Conservation (phyloP, 2,113 vertebrate species). For the Otolemur garnettii region DNA sequence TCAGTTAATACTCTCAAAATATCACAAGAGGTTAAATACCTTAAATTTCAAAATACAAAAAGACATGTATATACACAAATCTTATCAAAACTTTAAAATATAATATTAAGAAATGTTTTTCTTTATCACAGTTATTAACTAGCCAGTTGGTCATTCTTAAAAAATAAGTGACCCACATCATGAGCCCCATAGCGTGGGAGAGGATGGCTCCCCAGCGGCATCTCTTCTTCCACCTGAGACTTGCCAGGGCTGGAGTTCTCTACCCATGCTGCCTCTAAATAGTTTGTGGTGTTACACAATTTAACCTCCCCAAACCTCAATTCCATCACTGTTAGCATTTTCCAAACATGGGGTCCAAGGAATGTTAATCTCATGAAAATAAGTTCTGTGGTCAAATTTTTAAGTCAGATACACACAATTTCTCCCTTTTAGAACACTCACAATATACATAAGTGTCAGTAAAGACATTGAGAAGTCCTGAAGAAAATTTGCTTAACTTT, state of each 20-base stretch:
- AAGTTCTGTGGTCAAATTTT: not conserved
- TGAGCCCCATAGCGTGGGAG: not conserved
- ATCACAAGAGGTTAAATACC: conserved; percentile 13
- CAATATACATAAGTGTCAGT: not conserved
- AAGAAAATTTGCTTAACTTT: not conserved
- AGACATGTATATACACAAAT: conserved; percentile 42
- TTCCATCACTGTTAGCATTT: not conserved
- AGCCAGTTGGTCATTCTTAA: not conserved
- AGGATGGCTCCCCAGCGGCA: not conserved
- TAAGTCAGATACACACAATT: not conserved
- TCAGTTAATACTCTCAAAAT: not conserved
- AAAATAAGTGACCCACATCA: not conserved
- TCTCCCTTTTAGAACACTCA: conserved; percentile 4
- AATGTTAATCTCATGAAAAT: conserved; percentile 31
- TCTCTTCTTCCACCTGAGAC: not conserved
- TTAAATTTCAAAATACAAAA: conserved; percentile 49
- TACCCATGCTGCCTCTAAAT: not conserved
- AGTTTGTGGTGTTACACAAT: not conserved
- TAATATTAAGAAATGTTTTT: conserved; percentile 37
- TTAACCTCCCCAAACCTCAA: not conserved
- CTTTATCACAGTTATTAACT: conserved; percentile 25
- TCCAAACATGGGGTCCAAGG: not conserved
- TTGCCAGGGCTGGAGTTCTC: not conserved
- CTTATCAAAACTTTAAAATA: conserved; percentile 58
- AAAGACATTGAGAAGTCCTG: not conserved